Evolutionary conservation across 2,797 vertebrate species (phyloP), one percentile per base, ranked within the genome.

Genomic region (Galaxias olidus): DNA sequence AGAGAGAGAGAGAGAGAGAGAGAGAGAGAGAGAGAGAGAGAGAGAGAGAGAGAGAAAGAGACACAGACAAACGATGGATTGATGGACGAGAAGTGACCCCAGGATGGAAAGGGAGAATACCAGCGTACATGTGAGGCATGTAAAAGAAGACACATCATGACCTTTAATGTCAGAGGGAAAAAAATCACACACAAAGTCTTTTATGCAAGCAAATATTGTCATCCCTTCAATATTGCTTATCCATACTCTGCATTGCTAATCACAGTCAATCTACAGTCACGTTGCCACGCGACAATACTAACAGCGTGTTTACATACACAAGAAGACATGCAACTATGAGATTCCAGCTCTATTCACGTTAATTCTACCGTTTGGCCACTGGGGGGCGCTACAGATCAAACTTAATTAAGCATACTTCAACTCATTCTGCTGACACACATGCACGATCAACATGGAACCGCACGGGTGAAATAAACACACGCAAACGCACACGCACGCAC

Each of bases 131-230:
- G 88, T 88, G 88, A 90, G 86, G 88, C 88, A 87, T 90, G 88
- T 90, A 87, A 90, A 87, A 88, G 87, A 89, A 90, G 88, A 90
- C 85, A 90, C 84, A 88, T 89, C 79, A 20, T 88, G 88, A 90
- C 84, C 84, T 90, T 90, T 90, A 90, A 90, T 86, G 88, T 86
- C 81, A 79, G 77, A 44, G 81, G 82, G 69, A 86, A 83, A 84
- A 87, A 77, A 80, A 88, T 40, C 18, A 46, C 85, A 88, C 79
- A 82, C 77, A 80, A 74, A 60, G 78, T 85, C 56, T 80, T n/a
- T 83, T 77, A 86, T 80, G 86, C 86, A 86, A 88, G 89, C 87
- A 88, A 84, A 87, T 90, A 90, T 90, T 90, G 88, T 59, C 85
- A 86, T 81, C 78, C 85, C 76, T n/a, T 87, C 88, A 89, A 88